Conservation (phyloP, 92 coral and sea anemone genomes). For the Epizoanthus illoricatus region DNA sequence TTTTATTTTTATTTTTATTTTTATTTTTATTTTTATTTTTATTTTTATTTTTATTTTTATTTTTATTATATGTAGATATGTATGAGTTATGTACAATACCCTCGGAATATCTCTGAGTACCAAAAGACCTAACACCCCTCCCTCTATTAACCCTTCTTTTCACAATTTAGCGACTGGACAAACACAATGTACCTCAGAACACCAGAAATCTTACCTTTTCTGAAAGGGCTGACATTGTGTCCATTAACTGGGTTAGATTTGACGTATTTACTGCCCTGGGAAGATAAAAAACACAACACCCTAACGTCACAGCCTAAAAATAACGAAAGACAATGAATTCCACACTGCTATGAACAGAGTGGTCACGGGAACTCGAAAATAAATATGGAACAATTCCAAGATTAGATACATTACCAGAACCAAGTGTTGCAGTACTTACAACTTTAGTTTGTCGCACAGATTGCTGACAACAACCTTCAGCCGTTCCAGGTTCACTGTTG, state of each 20-base stretch:
- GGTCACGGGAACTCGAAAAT: too few species aligned
- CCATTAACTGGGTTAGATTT: slow-evolving; percentile 56
- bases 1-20: too few species aligned
- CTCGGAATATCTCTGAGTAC: too few species aligned
- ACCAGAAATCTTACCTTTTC: slow-evolving; percentile 60
- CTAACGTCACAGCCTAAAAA: neutral
- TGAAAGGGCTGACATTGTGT: slow-evolving; percentile 67
- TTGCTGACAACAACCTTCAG: slow-evolving; percentile 27
- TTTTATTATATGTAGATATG: too few species aligned
- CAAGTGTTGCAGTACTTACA: slow-evolving; percentile 5
- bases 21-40: too few species aligned
- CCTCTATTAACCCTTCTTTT: too few species aligned
- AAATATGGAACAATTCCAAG: neutral
- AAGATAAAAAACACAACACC: neutral
- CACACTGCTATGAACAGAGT: neutral
- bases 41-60: too few species aligned
- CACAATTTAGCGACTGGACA: too few species aligned
- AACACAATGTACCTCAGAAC: neutral
- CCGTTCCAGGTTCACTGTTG: slow-evolving; percentile 27
- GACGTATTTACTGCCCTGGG: slow-evolving; percentile 61
- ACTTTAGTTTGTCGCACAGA: slow-evolving; percentile 30
- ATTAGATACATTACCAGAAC: neutral
- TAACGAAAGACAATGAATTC: neutral
- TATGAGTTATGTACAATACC: too few species aligned
- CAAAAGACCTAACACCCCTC: neutral